These are phyloP conservation scores for Sericinus montela DNA, from an alignment of 2,888 invertebrate species.

Conservation along the genomic window DNA sequence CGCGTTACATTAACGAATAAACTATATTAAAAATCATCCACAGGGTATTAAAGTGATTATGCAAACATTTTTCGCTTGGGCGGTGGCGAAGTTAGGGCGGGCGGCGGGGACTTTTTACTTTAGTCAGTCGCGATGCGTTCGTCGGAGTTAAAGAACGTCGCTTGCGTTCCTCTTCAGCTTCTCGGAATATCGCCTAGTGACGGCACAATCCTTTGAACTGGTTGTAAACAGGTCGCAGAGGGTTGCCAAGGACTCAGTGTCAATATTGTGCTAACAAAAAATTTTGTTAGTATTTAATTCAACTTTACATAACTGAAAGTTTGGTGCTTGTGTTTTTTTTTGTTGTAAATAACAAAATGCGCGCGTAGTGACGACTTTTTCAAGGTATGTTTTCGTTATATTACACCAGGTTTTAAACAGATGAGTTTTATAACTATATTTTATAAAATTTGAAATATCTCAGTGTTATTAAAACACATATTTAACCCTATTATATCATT, in stretches of 20 bases:
- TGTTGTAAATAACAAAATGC: background rate
- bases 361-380: background rate
- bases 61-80: conserved; percentile 57
- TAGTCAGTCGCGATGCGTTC: conserved; percentile 55
- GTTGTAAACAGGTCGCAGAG: conserved; percentile 13
- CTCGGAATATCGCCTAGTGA: conserved; percentile 13
- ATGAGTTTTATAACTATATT: no score
- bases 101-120: conserved; percentile 44
- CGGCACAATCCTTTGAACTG: background rate
- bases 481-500: no score
- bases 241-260: conserved; percentile 7
- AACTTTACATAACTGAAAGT: background rate
- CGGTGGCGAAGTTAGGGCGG: conserved; percentile 61
- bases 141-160: conserved; percentile 41
- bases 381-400: conserved; percentile 5
- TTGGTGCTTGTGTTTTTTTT: conserved; percentile 9
- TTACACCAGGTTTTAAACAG: background rate
- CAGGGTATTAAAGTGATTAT: conserved; percentile 33
- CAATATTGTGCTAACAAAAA: background rate
- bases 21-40: conserved; percentile 38
- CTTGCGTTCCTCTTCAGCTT: conserved; percentile 23
- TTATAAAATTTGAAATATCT: no score
- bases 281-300: background rate
- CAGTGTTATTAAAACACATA: no score
- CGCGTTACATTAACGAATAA: conserved; percentile 34